Base-by-base conservation (phyloP, 2,113 vertebrate species). In the Cyprinodon brontotheroides region DNA sequence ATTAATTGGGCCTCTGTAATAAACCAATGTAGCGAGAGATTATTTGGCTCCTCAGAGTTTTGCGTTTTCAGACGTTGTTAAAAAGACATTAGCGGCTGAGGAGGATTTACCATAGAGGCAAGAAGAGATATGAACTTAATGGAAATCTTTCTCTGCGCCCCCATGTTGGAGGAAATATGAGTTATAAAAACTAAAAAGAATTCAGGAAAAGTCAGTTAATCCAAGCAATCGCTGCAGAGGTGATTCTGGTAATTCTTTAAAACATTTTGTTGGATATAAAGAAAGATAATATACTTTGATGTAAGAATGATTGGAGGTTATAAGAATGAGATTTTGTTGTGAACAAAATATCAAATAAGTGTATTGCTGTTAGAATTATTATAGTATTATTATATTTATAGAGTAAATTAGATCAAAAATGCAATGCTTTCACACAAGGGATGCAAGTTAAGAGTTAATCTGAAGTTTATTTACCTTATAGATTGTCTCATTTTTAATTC, bases 1-100 rank as follows among this genome's bases (percentile, higher is more conserved):
- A 83, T 87, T 80, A 88, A 92, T 85, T 89, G 78, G 68, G 75
- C 78, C 67, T 68, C 45, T 71, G 84, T 76, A 80, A 88, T 82
- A 83, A 89, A 81, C 22, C 67, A 62, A 59, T 43, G 43, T 22
- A 67, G 37, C 29, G 36, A 74, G 45, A 59, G 62, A 80, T 72
- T 82, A 64, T 68, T 80, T 68, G 65, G 43, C 15, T 59, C 75
- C 57, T 57, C 64, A 57, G 62, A 66, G 64, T 67, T 74, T 61
- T 77, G 75, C 75, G 59, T 82, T 79, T 81, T 84, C 75, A 82
- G 67, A 83, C 86, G 89, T 85, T 85, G 79, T 84, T 84, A 77
- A 76, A 90, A 84, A 83, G 67, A 82, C 78, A 80, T 86, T 78
- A 84, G 78, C 72, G 74, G 77, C 76, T 43, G 72, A 70, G 40